Base-by-base conservation (phyloP, 2,113 vertebrate species). In the Artemisiospiza belli region DNA sequence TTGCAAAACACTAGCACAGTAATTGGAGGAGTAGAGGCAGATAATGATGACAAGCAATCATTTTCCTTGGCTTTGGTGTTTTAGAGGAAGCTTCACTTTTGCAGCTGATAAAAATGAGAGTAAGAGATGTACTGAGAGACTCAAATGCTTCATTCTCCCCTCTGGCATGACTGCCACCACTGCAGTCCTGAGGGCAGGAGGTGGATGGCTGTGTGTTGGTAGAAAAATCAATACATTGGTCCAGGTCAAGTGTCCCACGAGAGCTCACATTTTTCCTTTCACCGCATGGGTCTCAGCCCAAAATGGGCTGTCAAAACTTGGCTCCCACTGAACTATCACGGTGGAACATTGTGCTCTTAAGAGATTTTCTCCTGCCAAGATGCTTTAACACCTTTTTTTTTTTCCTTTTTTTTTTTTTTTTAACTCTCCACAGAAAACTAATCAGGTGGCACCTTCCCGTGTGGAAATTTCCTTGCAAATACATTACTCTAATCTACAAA, bases 401-500 rank as follows among this genome's bases (percentile, higher is more conserved):
- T 46, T 33, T 30, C 67, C 73, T 57, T 43, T 33, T 80, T 49
- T 58, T 68, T 77, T 70, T 80, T 55, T 37, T 51, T 57, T 47
- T 0, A 54, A 55, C 31, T 24, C 33, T 82, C 74, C 64, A 37
- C 52, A 58, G 44, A 75, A 94, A 67, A 46, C 43, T 92, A 94
- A 95, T 96, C 63, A 87, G 63, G 85, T 94, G 74, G 91, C 69
- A 97, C 94, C 87, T 95, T 95, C 76, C 94, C 70, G 0, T 90
- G 80, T 89, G 87, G 93, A 92, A 95, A 61, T 96, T 97, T 94
- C 91, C 90, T 72, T 93, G 58, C 73, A 84, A 80, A 95, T 96
- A 52, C 43, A 77, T 92, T 82, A 78, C 86, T 93, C 62, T 96
- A 97, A 84, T 94, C 86, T 95, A 61, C 84, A 89, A 96, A 91